Evolutionary conservation across 2,888 invertebrate genomes (phyloP), one percentile per base, ranked within the genome.

Genomic region (Nudaria mundana): DNA sequence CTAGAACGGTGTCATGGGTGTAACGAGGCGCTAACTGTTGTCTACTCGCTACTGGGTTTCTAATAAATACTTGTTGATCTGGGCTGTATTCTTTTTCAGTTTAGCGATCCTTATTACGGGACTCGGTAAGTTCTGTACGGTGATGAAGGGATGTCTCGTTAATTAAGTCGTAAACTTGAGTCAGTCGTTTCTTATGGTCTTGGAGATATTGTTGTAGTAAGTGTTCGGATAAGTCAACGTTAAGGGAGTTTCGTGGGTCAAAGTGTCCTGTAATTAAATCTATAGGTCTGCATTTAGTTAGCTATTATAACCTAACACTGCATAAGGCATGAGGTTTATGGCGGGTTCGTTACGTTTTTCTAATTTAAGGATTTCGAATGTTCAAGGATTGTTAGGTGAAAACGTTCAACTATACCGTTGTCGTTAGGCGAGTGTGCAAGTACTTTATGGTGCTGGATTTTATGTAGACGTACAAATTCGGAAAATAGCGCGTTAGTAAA

Each of bases 21-120:
- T 40, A 62, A 1, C 60, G 46, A 0, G 59, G 51, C 2, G 60
- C 56, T 13, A 55, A 4, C 30, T 62, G 62, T 26, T 58, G 52
- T 8, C 63, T 26, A 10, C 5, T 10, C 2, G 58, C 58, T 2
- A 40, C 6, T 1, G 59, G 59, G 15, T 59, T 57, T 3, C 18
- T 42, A 2, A 56, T 20, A 14, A 48, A 59, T 1, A 59, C 10
- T 6, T 47, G 47, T 26, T 58, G 55, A 0, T 58, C 12, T 1
- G 52, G 50, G 26, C n/a, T n/a, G n/a, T 58, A 59, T 10, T 39
- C 34, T 2, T 24, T 16, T 31, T 53, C 56, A 0, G 52, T 48
- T 31, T 61, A 52, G 0, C 56, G 36, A 8, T 15, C 11, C 37
- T 39, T 48, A 20, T 56, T 56, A 1, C 34, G 11, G 30, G 37